Evolutionary conservation across 2,113 vertebrate genomes (phyloP).

Genomic region (Gambusia affinis): DNA sequence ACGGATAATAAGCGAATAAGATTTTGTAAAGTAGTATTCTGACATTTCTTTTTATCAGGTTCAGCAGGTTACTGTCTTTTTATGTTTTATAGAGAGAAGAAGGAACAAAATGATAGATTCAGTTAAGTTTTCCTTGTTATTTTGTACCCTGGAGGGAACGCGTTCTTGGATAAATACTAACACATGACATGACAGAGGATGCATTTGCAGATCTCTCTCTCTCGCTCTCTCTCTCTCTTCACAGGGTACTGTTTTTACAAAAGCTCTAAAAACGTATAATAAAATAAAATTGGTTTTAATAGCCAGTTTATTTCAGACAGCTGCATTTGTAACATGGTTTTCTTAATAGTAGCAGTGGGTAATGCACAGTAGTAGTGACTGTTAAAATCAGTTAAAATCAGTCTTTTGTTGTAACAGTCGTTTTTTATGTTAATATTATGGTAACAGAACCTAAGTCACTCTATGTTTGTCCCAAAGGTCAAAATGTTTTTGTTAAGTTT

Average conservation of each 20-base stretch:
- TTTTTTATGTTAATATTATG: background rate
- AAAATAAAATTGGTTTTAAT: background rate
- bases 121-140: conserved; percentile 41
- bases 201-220: conserved; percentile 11
- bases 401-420: background rate
- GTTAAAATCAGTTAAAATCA: background rate
- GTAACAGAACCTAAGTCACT: background rate
- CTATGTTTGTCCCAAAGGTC: conserved; percentile 2
- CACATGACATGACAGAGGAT: conserved; percentile 56
- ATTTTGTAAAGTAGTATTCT: conserved; percentile 6
- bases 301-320: background rate
- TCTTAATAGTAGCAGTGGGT: background rate
- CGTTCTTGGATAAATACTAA: conserved; percentile 60
- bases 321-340: background rate
- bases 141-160: conserved; percentile 20
- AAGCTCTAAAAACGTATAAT: conserved; percentile 1
- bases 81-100: conserved; percentile 17
- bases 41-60: conserved; percentile 20
- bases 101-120: conserved; percentile 29
- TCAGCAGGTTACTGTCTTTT: conserved; percentile 30
- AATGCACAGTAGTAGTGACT: background rate
- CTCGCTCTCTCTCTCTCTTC: conserved; percentile 13
- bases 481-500: conserved; percentile 13
- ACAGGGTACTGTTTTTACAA: conserved; percentile 29
- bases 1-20: conserved; percentile 16